Evolutionary conservation across 2,113 vertebrate species (phyloP), one percentile per base, ranked within the genome.

Genomic region (Thinocorus orbignyianus): DNA sequence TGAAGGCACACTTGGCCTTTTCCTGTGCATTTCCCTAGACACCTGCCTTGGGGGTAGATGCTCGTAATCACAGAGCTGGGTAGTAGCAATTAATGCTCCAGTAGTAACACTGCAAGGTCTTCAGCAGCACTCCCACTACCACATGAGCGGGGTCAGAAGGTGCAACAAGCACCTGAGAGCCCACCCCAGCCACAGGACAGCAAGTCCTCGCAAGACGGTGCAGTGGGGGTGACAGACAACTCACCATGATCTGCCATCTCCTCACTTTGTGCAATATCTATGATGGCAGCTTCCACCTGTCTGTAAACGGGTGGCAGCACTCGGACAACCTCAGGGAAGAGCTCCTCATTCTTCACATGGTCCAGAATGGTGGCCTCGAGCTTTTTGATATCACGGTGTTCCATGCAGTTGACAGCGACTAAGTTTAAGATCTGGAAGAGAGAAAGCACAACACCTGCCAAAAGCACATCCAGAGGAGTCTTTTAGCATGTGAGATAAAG

Each of bases 231-330:
- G 42, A 49, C 9, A n/a, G 66, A 35, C 12, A 33, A 42, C 81
- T 88, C 79, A 98, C 97, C 98, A 14, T 98, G 97, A 25, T 74
- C 49, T 35, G 97, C 93, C 85, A 96, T 20, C 55, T 96, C 94
- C 66, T 96, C 77, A 0, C 90, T 71, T 76, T 72, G 55, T 3
- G 96, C 76, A 1, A 93, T 82, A 6, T 28, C 91, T 28, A 92
- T 31, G 2, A 98, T 96, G 66, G 94, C 92, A 25, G 86, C 82
- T 93, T 97, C 98, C 72, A 98, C 97, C 51, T 92, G 86, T 66
- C 95, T 93, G 83, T 97, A 98, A 69, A 95, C 1, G 1, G 88
- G 84, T 0, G 95, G 98, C 46, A 98, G 96, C 76, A 97, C 97
- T 73, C 96, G 81, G 52, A 97, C 22, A 0, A 95, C 88, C 78